A percentile compares a stretch with the other conserved stretches of the same genome.
phyloP scores from a whole-genome alignment of 2,797 vertebrate species.

The Picus viridis region DNA sequence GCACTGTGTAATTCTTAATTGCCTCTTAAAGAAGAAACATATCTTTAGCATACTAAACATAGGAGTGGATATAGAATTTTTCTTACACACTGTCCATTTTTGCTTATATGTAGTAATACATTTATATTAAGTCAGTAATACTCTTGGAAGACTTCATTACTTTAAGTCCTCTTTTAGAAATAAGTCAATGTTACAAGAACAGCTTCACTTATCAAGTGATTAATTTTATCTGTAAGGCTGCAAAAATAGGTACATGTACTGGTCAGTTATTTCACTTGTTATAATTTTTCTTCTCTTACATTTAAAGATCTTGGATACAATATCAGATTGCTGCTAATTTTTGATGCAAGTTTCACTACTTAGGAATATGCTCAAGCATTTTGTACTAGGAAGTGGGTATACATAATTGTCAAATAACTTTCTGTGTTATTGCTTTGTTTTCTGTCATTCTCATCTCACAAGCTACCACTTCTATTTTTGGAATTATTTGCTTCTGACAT shows the following conservation, averaged over 20 bases:
- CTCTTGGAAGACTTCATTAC: neutral
- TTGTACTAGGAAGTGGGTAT: neutral
- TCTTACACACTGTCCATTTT: neutral
- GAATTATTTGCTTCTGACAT: neutral
- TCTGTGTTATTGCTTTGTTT: constrained; percentile 20
- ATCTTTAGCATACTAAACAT: fast-evolving
- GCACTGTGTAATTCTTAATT: neutral
- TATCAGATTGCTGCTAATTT: neutral
- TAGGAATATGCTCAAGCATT: neutral
- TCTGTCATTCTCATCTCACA: neutral
- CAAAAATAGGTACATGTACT: neutral
- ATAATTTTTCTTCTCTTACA: neutral
- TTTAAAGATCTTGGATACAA: neutral
- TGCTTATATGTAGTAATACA: neutral
- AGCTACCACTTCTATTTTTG: neutral
- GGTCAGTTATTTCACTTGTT: neutral
- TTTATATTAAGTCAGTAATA: neutral
- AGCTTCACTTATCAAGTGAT: neutral
- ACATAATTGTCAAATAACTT: neutral
- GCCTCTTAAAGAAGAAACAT: neutral
- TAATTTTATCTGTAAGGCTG: neutral
- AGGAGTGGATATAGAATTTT: neutral
- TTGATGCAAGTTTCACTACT: neutral
- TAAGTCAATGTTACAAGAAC: neutral
- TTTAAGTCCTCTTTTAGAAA: neutral